Evolutionary conservation across 1,140 invertebrate species (phyloP), one percentile per base, ranked within the genome.

Genomic region (Halesus radiatus): DNA sequence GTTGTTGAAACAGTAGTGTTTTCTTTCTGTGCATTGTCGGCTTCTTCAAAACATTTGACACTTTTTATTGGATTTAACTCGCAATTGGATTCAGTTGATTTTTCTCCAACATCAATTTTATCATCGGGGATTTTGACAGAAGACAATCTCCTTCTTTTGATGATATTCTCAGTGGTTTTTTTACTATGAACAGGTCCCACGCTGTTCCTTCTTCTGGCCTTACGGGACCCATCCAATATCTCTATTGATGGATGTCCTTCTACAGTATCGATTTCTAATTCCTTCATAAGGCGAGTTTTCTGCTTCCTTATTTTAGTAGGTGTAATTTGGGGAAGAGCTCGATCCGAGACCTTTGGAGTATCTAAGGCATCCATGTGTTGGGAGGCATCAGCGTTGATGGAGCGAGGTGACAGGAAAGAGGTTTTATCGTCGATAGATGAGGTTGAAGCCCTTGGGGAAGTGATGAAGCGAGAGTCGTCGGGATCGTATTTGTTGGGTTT

Each of bases 251-350:
- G 88, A 84, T 90, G 86, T 26, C 88, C 88, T 85, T 89, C 86
- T 3, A 89, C 88, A 84, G 86, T 90, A 79, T 90, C 88, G 32
- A 89, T 90, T 8, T 84, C 86, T 80, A 90, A 79, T 80, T 88
- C 84, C 80, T 85, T 88, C 85, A 88, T 85, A 52, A 89, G 87
- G 45, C 88, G 23, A 84, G 80, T 62, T 85, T 79, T 81, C 86
- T 82, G 66, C 26, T 85, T 60, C 16, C 74, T 79, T 18, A 20
- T 81, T 53, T 79, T 81, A 18, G 72, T 70, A 29, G 83, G 20
- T 20, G 78, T 82, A 70, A 82, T 58, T 29, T 53, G 18, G 6
- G 60, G 32, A 8, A 37, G 32, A 37, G 32, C 32, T 37, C 3
- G 32, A 4, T 6, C 32, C 32, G 32, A 45, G 7, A 45, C 10